Evolutionary conservation across 2,888 invertebrate species (phyloP).

Genomic region (Orchesella flavescens): DNA sequence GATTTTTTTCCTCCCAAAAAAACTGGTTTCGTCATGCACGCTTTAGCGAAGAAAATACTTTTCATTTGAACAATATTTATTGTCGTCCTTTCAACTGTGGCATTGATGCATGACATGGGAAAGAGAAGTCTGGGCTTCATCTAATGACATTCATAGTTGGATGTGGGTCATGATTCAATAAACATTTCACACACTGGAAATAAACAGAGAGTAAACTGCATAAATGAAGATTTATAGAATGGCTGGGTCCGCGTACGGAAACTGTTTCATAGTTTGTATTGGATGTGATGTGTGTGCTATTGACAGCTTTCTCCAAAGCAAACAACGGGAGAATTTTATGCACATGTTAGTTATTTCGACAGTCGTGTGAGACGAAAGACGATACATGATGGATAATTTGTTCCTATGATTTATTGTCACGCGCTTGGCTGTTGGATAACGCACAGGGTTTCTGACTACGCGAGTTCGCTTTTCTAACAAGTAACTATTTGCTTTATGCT

Average conservation of each 20-base stretch:
- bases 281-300: no score
- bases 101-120: conserved; percentile 14
- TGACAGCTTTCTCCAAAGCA: no score
- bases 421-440: neutral
- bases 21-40: neutral
- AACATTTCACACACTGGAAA: neutral
- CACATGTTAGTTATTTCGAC: neutral
- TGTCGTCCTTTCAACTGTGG: conserved; percentile 1
- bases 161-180: conserved; percentile 37
- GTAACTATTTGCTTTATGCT: no score
- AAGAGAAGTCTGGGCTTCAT: neutral
- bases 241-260: no score
- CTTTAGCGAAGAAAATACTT: neutral
- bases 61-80: neutral
- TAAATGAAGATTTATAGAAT: neutral
- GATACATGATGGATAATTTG: conserved; percentile 51
- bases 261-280: no score
- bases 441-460: neutral
- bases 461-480: no score
- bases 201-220: neutral
- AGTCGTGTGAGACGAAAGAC: neutral
- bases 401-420: conserved; percentile 41
- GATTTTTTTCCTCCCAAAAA: neutral
- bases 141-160: conserved; percentile 2
- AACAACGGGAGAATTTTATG: neutral